phyloP scores from a whole-genome alignment of 2,797 vertebrate genomes.

The Karalla daura region DNA sequence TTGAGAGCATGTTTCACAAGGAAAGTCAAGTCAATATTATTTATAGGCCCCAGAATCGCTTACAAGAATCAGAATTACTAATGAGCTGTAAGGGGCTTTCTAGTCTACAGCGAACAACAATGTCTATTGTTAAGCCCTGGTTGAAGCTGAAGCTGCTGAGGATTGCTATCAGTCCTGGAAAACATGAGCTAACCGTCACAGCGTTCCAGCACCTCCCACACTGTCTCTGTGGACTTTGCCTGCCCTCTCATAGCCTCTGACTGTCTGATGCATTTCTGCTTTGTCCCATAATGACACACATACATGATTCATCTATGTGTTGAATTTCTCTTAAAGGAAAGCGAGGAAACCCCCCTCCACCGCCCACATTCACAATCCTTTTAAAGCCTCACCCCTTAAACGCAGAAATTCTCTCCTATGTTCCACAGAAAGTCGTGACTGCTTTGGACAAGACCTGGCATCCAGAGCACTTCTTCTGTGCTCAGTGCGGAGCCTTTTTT shows the following conservation, averaged over 20 bases:
- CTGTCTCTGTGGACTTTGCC: conserved; percentile 26
- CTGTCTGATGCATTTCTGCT: conserved; percentile 5
- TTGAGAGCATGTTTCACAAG: conserved; percentile 3
- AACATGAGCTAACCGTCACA: conserved; percentile 52
- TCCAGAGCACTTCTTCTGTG: conserved; percentile 96
- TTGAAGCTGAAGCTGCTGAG: conserved; percentile 22
- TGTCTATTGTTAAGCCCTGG: background rate
- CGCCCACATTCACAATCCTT: no score
- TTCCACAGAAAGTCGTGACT: conserved; percentile 93
- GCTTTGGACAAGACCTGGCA: conserved; percentile 96
- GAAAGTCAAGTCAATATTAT: background rate
- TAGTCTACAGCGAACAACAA: background rate
- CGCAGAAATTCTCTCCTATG: background rate
- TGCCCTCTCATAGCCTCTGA: conserved; percentile 60
- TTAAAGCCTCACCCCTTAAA: background rate
- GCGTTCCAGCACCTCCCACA: conserved; percentile 42
- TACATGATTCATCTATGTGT: background rate
- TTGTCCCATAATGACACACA: background rate
- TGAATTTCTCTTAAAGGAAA: background rate
- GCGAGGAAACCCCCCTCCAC: background rate
- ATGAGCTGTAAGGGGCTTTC: background rate
- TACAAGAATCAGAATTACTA: background rate
- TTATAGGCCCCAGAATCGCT: background rate
- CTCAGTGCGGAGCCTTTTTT: conserved; percentile 94
- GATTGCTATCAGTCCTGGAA: conserved; percentile 59